A percentile compares a stretch with the other conserved stretches of the same genome.
These are phyloP conservation scores for Epinotia demarniana DNA, from an alignment of 2,888 invertebrate genomes.

Conservation along the genomic window DNA sequence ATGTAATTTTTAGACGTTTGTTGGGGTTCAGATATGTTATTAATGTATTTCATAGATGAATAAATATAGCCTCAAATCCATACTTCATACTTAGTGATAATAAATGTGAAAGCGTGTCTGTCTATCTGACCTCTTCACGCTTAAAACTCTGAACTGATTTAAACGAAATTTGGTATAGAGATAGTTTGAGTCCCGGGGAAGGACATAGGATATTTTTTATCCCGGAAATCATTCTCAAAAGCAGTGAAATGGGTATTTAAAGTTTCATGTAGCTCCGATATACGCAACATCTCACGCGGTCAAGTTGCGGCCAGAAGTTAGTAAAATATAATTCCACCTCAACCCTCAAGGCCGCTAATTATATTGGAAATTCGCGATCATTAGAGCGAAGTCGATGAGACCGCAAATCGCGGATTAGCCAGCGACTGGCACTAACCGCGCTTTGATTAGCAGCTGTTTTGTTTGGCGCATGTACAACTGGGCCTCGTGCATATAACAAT, in stretches of 20 bases:
- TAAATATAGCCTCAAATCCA: neutral
- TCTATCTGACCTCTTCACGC: too few species aligned
- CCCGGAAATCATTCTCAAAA: too few species aligned
- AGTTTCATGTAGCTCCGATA: too few species aligned
- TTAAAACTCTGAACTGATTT: too few species aligned
- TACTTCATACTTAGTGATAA: too few species aligned
- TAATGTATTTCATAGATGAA: neutral
- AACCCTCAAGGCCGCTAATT: slow-evolving; percentile 8
- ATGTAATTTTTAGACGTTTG: neutral
- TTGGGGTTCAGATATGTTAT: neutral
- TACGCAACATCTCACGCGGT: too few species aligned
- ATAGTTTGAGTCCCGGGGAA: too few species aligned
- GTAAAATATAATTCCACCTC: neutral
- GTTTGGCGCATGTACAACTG: slow-evolving; percentile 7
- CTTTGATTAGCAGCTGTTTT: slow-evolving; percentile 21
- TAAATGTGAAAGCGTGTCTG: too few species aligned
- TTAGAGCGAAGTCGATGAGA: slow-evolving; percentile 19
- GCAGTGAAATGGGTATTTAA: too few species aligned
- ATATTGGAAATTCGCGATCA: slow-evolving; percentile 15
- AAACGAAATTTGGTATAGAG: too few species aligned
- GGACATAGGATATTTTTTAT: too few species aligned
- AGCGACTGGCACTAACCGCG: neutral
- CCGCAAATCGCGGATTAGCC: slow-evolving; percentile 30
- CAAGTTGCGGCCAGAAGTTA: too few species aligned
- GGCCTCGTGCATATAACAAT: neutral